Conservation (phyloP, 2,113 vertebrate species). For the Lasiurus cinereus region DNA sequence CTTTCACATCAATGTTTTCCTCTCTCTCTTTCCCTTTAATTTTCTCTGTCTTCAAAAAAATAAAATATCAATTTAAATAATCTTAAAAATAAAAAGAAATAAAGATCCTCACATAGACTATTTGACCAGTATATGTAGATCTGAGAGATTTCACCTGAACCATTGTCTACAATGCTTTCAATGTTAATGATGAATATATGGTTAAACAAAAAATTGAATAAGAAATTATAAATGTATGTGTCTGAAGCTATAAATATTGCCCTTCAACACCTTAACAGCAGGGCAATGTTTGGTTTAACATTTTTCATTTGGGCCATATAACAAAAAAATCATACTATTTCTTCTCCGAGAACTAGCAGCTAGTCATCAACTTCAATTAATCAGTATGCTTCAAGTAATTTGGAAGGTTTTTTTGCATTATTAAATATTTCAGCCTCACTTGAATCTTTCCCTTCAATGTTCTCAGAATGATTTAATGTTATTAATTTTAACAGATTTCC, state of each 20-base stretch:
- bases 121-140: not conserved
- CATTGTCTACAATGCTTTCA: not conserved
- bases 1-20: not conserved
- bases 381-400: not conserved
- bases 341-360: constrained; percentile 2
- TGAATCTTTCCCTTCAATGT: not conserved
- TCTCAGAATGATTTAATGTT: constrained; percentile 8
- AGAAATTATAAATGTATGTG: not conserved
- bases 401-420: constrained; percentile 48
- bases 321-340: constrained; percentile 35
- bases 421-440: constrained; percentile 29
- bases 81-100: not conserved
- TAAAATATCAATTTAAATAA: not conserved
- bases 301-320: not conserved
- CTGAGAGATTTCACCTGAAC: not conserved
- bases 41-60: not conserved
- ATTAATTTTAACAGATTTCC: constrained; percentile 21
- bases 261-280: not conserved
- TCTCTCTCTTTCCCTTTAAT: not conserved
- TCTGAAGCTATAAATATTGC: not conserved
- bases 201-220: not conserved
- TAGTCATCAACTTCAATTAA: constrained; percentile 41
- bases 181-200: not conserved
- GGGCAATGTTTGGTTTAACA: not conserved
- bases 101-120: not conserved